A percentile compares a stretch with the other conserved stretches of the same genome.
These are phyloP conservation scores for Nylanderia fulva DNA, from an alignment of 1,140 invertebrate species.

Conservation along the genomic window DNA sequence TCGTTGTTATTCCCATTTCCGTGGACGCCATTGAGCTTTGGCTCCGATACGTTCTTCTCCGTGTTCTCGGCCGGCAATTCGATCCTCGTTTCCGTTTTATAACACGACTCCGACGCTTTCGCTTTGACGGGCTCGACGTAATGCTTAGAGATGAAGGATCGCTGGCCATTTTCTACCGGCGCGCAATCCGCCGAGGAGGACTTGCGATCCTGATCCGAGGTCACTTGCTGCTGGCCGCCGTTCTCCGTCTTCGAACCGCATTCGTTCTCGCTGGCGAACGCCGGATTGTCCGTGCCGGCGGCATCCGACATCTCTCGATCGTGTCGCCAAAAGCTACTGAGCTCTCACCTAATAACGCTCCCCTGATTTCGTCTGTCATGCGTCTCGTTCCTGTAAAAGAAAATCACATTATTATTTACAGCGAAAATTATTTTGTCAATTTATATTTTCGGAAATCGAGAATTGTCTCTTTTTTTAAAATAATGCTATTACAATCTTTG, in stretches of 20 bases:
- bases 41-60: conserved; percentile 73
- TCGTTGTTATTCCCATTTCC: conserved; percentile 84
- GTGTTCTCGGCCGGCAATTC: conserved; percentile 80
- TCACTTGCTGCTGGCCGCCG: conserved; percentile 67
- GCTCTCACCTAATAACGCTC: conserved; percentile 66
- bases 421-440: neutral
- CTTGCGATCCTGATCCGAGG: conserved; percentile 75
- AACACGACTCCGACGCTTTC: conserved; percentile 76
- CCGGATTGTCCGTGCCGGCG: conserved; percentile 82
- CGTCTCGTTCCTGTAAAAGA: conserved; percentile 73
- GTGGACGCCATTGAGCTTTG: conserved; percentile 82
- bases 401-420: neutral
- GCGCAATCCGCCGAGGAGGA: conserved; percentile 59
- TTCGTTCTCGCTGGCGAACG: conserved; percentile 81
- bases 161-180: conserved; percentile 78
- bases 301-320: conserved; percentile 77
- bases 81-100: conserved; percentile 82
- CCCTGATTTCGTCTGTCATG: conserved; percentile 72
- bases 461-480: neutral
- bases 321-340: conserved; percentile 63
- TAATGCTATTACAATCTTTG: neutral
- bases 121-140: conserved; percentile 79
- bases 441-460: no score
- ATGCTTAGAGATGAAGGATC: conserved; percentile 81
- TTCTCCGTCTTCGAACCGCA: conserved; percentile 63